Evolutionary conservation across 2,113 vertebrate species (phyloP), one percentile per base, ranked within the genome.

Genomic region (Rhea pennata): DNA sequence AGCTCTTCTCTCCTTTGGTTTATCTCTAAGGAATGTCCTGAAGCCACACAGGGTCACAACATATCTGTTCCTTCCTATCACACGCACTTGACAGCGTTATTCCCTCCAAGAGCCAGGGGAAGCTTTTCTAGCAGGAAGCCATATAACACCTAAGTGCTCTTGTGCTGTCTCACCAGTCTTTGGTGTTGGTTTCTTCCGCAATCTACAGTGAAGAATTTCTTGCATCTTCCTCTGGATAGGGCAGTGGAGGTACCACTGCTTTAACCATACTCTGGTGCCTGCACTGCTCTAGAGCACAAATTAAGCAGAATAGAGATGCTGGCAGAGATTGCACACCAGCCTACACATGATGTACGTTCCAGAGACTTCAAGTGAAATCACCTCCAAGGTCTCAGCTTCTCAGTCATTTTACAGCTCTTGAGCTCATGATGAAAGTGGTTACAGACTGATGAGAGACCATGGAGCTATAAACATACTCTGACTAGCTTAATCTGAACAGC

Each of bases 21-120:
- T 46, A 16, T 62, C 15, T n/a, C 48, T 26, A n/a, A 14, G 65
- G 20, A 14, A 50, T 5, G 27, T 51, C 26, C 8, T 29, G 3
- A 92, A 53, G 64, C 20, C 71, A 69, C 27, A 4, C 8, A 48
- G 8, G 6, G 6, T 22, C 39, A 64, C 42, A 27, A 70, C 3
- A 4, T 27, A 50, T 54, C 53, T 56, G 44, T 69, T 54, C 61
- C 62, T 64, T 83, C n/a, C 29, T 20, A 56, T 22, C 31, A 20
- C 27, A 17, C 2, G 23, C 16, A 53, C 67, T 24, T 29, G 59
- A 40, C 12, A 80, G 48, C 71, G 79, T 22, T 53, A 72, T 54
- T n/a, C 22, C 31, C 48, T 67, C 0, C 0, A 73, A 20, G 12
- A 12, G 17, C 0, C 2, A 2, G 5, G 22, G n/a, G 48, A 8